A percentile compares a stretch with the other conserved stretches of the same genome.
Evolutionary conservation across 1,140 invertebrate species (phyloP).

Genomic region (Temnothorax curvispinosus): DNA sequence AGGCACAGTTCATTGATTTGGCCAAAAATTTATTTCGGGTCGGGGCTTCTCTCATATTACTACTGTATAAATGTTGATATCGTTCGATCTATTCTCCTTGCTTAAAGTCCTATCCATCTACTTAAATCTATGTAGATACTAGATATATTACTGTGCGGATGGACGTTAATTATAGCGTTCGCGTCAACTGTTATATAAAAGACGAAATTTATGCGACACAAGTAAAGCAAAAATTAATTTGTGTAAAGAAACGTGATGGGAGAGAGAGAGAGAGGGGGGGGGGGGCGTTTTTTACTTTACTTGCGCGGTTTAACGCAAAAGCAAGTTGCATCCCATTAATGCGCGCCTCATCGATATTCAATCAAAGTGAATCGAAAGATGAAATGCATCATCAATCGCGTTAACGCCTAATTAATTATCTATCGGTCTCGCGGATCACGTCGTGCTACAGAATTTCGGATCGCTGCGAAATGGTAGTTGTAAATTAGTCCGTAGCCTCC

Average conservation of each 20-base stretch:
- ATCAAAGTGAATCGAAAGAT: constrained; percentile 7
- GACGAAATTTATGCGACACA: not conserved
- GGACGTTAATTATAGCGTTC: constrained; percentile 1
- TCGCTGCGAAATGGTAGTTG: not conserved
- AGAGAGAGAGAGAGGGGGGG: not conserved
- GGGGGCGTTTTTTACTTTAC: not conserved
- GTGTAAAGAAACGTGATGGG: not conserved
- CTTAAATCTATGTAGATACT: not conserved
- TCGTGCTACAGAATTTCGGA: not conserved
- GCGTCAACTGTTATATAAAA: not conserved
- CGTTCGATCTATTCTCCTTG: not conserved
- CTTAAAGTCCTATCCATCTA: not conserved
- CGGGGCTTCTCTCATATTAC: no score
- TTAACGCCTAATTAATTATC: not conserved
- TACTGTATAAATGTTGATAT: no score
- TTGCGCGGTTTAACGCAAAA: not conserved
- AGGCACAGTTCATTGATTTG: not conserved
- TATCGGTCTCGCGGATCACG: not conserved
- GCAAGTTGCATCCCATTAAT: not conserved
- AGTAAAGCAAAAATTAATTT: not conserved
- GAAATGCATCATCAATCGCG: not conserved
- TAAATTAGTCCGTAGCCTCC: not conserved
- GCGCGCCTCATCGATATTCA: not conserved
- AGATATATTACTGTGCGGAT: not conserved
- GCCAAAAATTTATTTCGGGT: not conserved